Percentiles rank a stretch among this genome's conserved stretches.
phyloP scores from a whole-genome alignment of 2,113 vertebrate genomes.

The Lontra canadensis region DNA sequence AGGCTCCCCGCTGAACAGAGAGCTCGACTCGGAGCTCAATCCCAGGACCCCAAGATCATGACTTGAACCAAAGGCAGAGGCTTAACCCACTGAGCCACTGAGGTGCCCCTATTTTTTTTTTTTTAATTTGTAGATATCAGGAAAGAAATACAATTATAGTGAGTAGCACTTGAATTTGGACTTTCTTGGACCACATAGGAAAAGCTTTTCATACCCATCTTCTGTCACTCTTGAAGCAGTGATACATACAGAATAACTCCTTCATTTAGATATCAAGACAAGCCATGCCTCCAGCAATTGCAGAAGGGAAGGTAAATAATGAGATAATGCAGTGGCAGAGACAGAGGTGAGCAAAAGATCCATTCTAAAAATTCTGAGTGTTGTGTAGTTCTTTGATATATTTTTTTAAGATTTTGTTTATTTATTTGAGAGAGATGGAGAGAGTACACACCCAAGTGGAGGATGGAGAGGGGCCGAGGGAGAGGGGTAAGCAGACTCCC shows the following conservation, averaged over 20 bases:
- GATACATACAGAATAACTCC: background rate
- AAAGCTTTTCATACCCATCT: background rate
- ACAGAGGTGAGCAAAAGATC: background rate
- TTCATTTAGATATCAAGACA: background rate
- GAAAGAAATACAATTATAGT: background rate
- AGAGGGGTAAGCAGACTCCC: background rate
- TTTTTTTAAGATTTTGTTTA: background rate
- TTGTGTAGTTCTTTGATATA: background rate
- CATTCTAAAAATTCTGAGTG: background rate
- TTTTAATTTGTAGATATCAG: background rate
- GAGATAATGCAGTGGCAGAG: background rate
- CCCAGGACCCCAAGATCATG: too few species aligned
- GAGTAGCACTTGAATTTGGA: background rate
- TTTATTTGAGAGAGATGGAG: background rate
- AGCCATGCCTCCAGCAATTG: background rate
- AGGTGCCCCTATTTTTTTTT: too few species aligned
- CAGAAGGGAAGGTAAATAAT: background rate
- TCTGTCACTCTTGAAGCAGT: background rate
- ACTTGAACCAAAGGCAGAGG: too few species aligned
- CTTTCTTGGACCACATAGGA: background rate
- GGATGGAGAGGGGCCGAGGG: background rate
- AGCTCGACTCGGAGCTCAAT: too few species aligned
- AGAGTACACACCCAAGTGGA: background rate
- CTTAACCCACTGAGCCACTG: too few species aligned
- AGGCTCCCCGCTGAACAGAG: too few species aligned